Percentiles rank a stretch among this genome's conserved stretches.
Conservation (phyloP, 2,888 invertebrate species). For the Cyclophora albipunctata region DNA sequence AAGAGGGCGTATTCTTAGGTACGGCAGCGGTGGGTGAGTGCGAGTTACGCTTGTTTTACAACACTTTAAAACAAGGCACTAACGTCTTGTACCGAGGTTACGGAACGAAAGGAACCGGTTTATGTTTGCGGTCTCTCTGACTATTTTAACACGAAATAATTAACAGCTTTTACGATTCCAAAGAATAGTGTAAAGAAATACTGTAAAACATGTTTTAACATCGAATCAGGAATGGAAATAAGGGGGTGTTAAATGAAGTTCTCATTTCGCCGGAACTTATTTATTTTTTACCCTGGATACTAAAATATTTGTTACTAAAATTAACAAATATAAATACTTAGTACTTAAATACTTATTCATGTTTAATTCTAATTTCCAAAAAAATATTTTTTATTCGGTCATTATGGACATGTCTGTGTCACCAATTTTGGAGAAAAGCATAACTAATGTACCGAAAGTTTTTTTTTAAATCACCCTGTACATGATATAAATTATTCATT, state of each 20-base stretch:
- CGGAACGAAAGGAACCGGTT: conserved; percentile 59
- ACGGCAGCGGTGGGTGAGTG: conserved; percentile 28
- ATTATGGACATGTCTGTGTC: too few species aligned
- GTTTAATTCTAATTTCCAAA: too few species aligned
- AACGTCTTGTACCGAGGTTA: conserved; percentile 48
- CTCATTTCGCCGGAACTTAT: too few species aligned
- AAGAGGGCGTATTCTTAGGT: conserved; percentile 38
- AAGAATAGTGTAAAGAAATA: conserved; percentile 48
- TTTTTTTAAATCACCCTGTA: too few species aligned
- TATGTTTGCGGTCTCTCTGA: conserved; percentile 58
- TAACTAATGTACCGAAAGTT: too few species aligned
- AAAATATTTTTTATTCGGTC: too few species aligned
- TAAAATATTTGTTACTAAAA: conserved; percentile 38
- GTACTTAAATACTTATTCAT: too few species aligned
- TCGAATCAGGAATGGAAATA: conserved; percentile 31
- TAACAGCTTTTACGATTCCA: conserved; percentile 69
- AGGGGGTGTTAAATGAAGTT: conserved; percentile 11
- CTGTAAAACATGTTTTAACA: conserved; percentile 35
- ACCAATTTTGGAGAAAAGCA: too few species aligned
- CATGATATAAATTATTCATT: too few species aligned
- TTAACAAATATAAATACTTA: too few species aligned
- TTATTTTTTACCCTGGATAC: conserved; percentile 22
- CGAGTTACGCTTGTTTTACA: conserved; percentile 65
- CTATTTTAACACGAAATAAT: conserved; percentile 62
- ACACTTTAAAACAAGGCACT: conserved; percentile 70